These are phyloP conservation scores for Sardina pilchardus DNA, from an alignment of 2,113 vertebrate genomes.

Conservation along the genomic window DNA sequence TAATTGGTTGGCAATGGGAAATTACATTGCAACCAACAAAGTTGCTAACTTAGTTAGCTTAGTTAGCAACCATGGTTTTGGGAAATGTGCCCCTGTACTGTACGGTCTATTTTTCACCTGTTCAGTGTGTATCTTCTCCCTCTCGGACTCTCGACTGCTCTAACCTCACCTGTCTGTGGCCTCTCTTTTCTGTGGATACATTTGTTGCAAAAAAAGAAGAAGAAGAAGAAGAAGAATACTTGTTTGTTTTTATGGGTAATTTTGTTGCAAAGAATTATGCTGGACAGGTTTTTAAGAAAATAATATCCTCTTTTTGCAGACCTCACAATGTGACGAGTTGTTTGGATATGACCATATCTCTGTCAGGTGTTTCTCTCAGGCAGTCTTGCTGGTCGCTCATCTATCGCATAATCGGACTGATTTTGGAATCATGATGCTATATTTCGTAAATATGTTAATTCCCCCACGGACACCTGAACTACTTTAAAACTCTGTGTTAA, in stretches of 20 bases:
- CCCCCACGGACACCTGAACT: not conserved
- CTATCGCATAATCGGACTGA: not conserved
- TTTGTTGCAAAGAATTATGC: not conserved
- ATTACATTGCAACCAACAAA: no score
- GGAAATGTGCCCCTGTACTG: no score
- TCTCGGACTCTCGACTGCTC: not conserved
- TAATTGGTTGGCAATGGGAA: no score
- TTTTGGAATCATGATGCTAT: not conserved
- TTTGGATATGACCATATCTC: conserved; percentile 9
- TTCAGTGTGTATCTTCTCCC: not conserved
- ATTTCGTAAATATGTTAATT: not conserved
- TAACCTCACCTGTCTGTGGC: not conserved
- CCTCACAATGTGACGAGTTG: not conserved
- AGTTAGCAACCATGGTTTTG: no score
- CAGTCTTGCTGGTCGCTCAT: not conserved
- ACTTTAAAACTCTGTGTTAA: not conserved
- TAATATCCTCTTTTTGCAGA: not conserved
- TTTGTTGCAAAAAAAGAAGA: not conserved
- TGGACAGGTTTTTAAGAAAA: not conserved
- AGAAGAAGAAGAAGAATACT: not conserved
- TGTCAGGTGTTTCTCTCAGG: conserved; percentile 10
- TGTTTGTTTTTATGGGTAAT: not conserved
- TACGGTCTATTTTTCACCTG: not conserved
- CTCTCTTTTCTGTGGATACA: not conserved
- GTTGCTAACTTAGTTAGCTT: no score